Conservation (phyloP, 2,888 invertebrate genomes). For the Fragum fragum region DNA sequence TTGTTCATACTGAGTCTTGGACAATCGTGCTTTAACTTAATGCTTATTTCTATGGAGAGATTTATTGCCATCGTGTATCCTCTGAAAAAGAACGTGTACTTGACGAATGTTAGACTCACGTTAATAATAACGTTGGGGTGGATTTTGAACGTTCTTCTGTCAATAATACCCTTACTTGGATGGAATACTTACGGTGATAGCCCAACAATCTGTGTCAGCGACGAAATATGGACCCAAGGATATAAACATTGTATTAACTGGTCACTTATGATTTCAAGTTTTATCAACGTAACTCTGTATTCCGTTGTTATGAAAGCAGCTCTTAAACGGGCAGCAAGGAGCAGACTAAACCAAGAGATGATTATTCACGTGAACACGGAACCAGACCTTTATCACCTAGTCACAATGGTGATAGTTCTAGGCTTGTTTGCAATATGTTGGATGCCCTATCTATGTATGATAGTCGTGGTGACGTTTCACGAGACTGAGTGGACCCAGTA, state of each 20-base stretch:
- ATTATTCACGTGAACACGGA: conserved; percentile 12
- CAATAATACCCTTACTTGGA: conserved; percentile 36
- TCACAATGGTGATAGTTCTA: conserved; percentile 54
- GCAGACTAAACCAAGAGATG: neutral
- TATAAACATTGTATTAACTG: conserved; percentile 43
- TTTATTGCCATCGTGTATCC: conserved; percentile 43
- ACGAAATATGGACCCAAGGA: conserved; percentile 36
- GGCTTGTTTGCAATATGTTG: conserved; percentile 53
- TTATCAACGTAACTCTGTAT: conserved; percentile 40
- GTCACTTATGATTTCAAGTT: conserved; percentile 29
- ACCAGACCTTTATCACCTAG: conserved; percentile 42
- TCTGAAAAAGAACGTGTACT: neutral
- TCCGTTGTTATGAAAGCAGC: conserved; percentile 49
- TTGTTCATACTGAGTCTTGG: conserved; percentile 51
- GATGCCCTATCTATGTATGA: conserved; percentile 38
- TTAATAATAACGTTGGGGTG: conserved; percentile 37
- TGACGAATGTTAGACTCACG: conserved; percentile 15
- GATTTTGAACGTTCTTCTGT: conserved; percentile 15
- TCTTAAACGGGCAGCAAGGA: conserved; percentile 13
- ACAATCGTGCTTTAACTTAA: conserved; percentile 41
- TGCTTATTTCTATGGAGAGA: conserved; percentile 52
- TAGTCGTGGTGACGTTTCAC: conserved; percentile 34
- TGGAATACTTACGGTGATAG: conserved; percentile 36
- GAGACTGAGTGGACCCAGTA: conserved; percentile 38
- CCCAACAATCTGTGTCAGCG: conserved; percentile 34